Evolutionary conservation across 2,888 invertebrate species (phyloP).

Genomic region (Choreutis nemorana): DNA sequence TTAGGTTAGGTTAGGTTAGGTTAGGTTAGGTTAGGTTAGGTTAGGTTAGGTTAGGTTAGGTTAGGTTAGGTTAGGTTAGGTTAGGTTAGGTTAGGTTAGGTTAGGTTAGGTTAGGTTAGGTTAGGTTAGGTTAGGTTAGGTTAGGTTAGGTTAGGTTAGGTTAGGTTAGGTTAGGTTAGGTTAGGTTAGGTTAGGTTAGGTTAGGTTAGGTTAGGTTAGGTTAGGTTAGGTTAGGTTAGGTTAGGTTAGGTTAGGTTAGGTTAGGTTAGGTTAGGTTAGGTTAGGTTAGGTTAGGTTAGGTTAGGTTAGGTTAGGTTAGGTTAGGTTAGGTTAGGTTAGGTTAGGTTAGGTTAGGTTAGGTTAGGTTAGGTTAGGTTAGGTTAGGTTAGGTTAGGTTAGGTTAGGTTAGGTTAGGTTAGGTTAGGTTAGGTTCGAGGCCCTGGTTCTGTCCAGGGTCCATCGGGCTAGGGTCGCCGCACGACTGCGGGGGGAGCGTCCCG

Average conservation of each 20-base stretch:
- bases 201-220: constrained; percentile 10
- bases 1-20: constrained; percentile 8
- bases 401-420: constrained; percentile 10
- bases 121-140: constrained; percentile 8
- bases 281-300: constrained; percentile 10
- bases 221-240: constrained; percentile 9
- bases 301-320: constrained; percentile 7
- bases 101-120: constrained; percentile 9
- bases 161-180: constrained; percentile 9
- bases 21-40: constrained; percentile 7
- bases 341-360: constrained; percentile 5
- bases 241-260: constrained; percentile 9
- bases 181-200: constrained; percentile 9
- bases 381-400: constrained; percentile 8
- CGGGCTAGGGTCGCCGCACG: no score
- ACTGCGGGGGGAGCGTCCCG: no score
- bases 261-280: constrained; percentile 10
- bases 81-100: constrained; percentile 9
- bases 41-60: constrained; percentile 8
- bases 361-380: constrained; percentile 6
- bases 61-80: constrained; percentile 8
- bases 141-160: constrained; percentile 7
- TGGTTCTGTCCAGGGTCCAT: no score
- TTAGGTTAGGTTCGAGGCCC: no score
- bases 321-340: constrained; percentile 6